Evolutionary conservation across 2,888 invertebrate species (phyloP).

Genomic region (Mallateleia sp.): DNA sequence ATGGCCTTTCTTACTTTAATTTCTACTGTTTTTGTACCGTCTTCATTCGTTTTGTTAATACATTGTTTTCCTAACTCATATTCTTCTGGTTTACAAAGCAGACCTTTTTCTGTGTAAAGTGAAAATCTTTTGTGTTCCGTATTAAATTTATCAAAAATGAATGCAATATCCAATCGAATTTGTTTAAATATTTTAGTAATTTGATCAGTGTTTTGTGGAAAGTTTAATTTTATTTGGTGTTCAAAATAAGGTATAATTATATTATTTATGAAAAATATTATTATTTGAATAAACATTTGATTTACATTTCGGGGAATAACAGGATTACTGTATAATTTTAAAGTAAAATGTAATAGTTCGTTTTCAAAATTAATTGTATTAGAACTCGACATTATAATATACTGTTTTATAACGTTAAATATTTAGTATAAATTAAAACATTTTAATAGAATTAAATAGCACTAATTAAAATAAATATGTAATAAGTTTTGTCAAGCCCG

Average conservation of each 20-base stretch:
- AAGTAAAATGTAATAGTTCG: slow-evolving; percentile 32
- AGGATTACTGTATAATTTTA: slow-evolving; percentile 46
- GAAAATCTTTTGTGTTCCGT: slow-evolving; percentile 54
- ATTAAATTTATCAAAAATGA: slow-evolving; percentile 47
- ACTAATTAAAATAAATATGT: no score
- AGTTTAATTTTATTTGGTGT: slow-evolving; percentile 22
- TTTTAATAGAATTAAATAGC: no score
- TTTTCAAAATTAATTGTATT: slow-evolving; percentile 37
- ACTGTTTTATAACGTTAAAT: no score
- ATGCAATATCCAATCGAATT: neutral
- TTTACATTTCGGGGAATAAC: slow-evolving; percentile 48
- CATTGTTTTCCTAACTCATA: slow-evolving; percentile 32
- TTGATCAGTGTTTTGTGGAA: neutral
- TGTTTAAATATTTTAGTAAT: slow-evolving; percentile 8
- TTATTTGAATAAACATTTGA: slow-evolving; percentile 32
- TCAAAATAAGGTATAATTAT: slow-evolving; percentile 27
- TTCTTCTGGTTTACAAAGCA: slow-evolving; percentile 34
- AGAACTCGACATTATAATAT: slow-evolving; percentile 2
- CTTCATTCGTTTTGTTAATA: slow-evolving; percentile 1
- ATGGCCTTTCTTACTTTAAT: neutral
- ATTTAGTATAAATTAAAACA: no score
- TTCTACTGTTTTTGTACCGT: slow-evolving; percentile 1
- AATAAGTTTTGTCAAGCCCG: no score
- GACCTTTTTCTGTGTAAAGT: slow-evolving; percentile 31
- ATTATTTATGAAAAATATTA: slow-evolving; percentile 35